Conservation (phyloP, 64 coral and sea anemone species). For the Platygyra sinensis region DNA sequence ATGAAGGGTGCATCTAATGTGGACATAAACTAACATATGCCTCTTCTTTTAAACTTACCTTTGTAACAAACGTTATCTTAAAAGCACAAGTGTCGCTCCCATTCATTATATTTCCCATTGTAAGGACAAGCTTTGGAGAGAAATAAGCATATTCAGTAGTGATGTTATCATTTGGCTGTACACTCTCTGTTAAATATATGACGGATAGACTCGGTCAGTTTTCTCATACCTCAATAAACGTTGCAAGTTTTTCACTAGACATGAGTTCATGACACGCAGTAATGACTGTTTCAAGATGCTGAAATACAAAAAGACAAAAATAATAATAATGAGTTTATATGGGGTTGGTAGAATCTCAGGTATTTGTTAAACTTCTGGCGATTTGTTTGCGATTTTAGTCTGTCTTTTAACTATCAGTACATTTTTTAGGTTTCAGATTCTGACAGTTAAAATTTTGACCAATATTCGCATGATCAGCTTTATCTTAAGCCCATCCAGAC, state of each 20-base stretch:
- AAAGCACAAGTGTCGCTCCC: conserved; percentile 23
- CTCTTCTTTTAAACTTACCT: background rate
- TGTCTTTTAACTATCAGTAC: too few relatives aligned
- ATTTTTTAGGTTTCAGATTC: too few relatives aligned
- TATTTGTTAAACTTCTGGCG: too few relatives aligned
- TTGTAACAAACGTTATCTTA: conserved; percentile 48
- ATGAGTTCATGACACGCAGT: conserved; percentile 26
- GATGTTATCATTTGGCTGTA: background rate
- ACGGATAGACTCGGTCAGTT: background rate
- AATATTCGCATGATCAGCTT: too few relatives aligned
- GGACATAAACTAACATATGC: background rate
- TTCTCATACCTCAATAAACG: conserved; percentile 20
- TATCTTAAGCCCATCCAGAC: too few relatives aligned
- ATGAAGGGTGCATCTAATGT: too few relatives aligned
- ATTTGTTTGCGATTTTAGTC: too few relatives aligned
- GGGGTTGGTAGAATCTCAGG: too few relatives aligned
- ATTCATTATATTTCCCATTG: conserved; percentile 41
- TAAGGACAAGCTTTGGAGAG: background rate
- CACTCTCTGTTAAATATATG: background rate
- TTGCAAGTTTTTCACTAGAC: conserved; percentile 31
- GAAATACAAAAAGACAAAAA: background rate
- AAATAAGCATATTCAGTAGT: background rate
- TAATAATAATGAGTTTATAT: background rate
- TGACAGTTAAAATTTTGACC: too few relatives aligned
- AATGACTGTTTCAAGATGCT: conserved; percentile 37